Evolutionary conservation across 1,140 invertebrate genomes (phyloP).

Genomic region (Drosophila funebris): DNA sequence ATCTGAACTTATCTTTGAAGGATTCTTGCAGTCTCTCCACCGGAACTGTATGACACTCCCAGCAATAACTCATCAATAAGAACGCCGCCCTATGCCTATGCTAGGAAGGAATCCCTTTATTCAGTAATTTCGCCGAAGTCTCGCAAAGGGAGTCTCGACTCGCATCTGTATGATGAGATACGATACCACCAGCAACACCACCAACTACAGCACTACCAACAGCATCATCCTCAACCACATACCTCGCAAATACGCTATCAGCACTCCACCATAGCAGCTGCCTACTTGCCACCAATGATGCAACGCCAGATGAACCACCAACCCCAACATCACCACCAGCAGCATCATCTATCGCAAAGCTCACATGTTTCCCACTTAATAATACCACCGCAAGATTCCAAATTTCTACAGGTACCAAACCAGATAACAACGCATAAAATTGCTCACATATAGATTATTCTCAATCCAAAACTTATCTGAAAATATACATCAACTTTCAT

Average conservation of each 20-base stretch:
- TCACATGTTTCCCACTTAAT: conserved; percentile 69
- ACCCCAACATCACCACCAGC: conserved; percentile 3
- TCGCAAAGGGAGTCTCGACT: conserved; percentile 77
- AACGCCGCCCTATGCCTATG: conserved; percentile 71
- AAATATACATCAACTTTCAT: not conserved
- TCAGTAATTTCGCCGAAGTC: conserved; percentile 75
- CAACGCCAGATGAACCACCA: conserved; percentile 17
- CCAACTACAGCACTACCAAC: conserved; percentile 29
- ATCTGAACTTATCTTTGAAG: not conserved
- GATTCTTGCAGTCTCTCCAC: conserved; percentile 45
- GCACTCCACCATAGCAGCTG: conserved; percentile 61
- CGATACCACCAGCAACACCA: conserved; percentile 75
- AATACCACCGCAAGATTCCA: conserved; percentile 76
- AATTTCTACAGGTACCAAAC: conserved; percentile 73
- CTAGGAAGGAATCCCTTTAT: conserved; percentile 78
- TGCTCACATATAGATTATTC: conserved; percentile 59
- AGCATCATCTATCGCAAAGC: conserved; percentile 26
- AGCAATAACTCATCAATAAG: conserved; percentile 77
- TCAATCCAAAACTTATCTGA: not conserved
- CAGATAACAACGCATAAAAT: conserved; percentile 61
- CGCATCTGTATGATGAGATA: conserved; percentile 80
- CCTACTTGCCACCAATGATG: conserved; percentile 44
- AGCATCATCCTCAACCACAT: conserved; percentile 22
- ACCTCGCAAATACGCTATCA: conserved; percentile 35
- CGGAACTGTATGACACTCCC: conserved; percentile 78